Evolutionary conservation across 2,113 vertebrate genomes (phyloP), one percentile per base, ranked within the genome.

Genomic region (Probosciger aterrimus): DNA sequence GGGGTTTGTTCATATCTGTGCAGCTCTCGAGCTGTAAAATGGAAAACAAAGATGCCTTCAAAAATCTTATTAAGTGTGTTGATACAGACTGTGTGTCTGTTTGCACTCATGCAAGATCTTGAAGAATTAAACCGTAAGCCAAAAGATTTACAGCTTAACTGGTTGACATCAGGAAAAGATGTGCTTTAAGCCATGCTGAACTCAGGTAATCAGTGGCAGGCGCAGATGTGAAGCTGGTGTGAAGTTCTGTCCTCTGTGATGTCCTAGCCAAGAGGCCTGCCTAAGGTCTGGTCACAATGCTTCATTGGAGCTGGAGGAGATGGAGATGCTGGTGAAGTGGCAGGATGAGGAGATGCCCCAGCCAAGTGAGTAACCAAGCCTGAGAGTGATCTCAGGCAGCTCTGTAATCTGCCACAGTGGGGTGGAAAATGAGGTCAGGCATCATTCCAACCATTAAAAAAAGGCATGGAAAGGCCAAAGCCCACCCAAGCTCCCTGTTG

Each of bases 301-400:
- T 70, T 7, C 19, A 6, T 7, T 5, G 0, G 6, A 16, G 2
- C 1, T 82, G 0, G 1, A 79, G 57, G 71, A 82, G 11, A 19
- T 76, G 23, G 17, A 82, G 6, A 14, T 63, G 25, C 31, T 90
- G 43, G 11, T 76, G 15, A 12, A 69, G 39, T 8, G 5, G 9
- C 33, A 73, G 39, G 6, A 35, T 79, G 18, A 50, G 57, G 41
- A 71, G 17, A 25, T 4, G 33, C 3, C 7, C 14, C 37, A 75
- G 13, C 6, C 24, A 30, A 50, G 2, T 23, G 28, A 41, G 7
- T 69, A 53, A 62, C 16, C 22, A 41, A 65, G 37, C 20, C 11
- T 44, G 55, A 55, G 14, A 19, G 28, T 22, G 18, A 57, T 14
- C 8, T 49, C 18, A 49, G 12, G 33, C 31, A 88, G 8, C 33